Evolutionary conservation across 2,797 vertebrate species (phyloP), one percentile per base, ranked within the genome.

Genomic region (Leptodactylus fallax): DNA sequence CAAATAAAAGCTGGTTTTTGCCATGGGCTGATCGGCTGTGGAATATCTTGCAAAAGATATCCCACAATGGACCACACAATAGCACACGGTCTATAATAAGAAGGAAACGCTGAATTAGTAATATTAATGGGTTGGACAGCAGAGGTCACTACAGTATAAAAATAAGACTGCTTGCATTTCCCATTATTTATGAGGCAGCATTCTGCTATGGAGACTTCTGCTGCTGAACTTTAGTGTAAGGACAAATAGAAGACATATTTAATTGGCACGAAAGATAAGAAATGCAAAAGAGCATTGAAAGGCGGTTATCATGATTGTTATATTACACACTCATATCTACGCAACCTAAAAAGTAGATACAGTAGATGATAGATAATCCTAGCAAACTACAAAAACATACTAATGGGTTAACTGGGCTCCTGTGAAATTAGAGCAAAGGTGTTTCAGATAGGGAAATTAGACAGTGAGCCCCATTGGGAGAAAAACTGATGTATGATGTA

Each of bases 141-240:
- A 89, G 87, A 89, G 83, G 87, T 89, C 87, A 89, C 71, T 85
- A 45, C 79, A 89, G 87, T 69, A 85, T 86, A 86, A 89, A 82
- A 55, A 81, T 65, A 77, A 27, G 25, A 12, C 17, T 79, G 10
- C 12, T 16, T 81, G 79, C 25, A 61, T 56, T 76, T 47, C 14
- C 16, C 8, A 51, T 85, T 19, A 55, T 69, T 27, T 79, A 79
- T 69, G 77, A 19, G 23, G 77, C 61, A 69, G 76, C 45, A 17
- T 14, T 51, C 45, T 51, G 21, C 79, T n/a, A n/a, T 4, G 14
- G 25, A 83, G 65, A 11, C 19, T 55, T 71, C 45, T 45, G 79
- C 58, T 65, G 19, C 25, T 36, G 60, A 67, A 60, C 58, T 25
- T 3, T 47, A 25, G 17, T 49, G 21, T 49, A 67, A 65, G 61